Conservation (phyloP, 53 echinoderm and acorn worm genomes). For the Mesocentrotus franciscanus region DNA sequence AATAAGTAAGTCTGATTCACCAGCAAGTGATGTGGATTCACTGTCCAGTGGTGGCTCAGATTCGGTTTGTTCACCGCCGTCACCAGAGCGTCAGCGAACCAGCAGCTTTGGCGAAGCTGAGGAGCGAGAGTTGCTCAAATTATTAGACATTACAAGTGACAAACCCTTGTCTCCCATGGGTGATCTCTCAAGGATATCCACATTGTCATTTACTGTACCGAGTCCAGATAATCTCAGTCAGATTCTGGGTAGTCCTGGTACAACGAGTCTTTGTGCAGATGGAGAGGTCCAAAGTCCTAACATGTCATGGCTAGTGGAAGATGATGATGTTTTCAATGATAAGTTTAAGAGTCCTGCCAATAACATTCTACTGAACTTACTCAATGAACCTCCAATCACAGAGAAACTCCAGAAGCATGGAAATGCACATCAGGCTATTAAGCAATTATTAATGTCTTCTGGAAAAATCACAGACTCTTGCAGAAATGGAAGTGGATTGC, state of each 20-base stretch:
- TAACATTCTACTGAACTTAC: slow-evolving; percentile 58
- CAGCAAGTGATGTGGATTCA: slow-evolving; percentile 86
- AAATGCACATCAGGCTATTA: slow-evolving; percentile 37
- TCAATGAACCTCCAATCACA: slow-evolving; percentile 42
- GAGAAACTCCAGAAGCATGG: slow-evolving; percentile 54
- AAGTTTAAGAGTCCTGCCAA: slow-evolving; percentile 58
- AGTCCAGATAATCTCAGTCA: slow-evolving; percentile 83
- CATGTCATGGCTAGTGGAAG: slow-evolving; percentile 70
- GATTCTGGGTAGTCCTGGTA: slow-evolving; percentile 75
- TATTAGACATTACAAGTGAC: slow-evolving; percentile 79
- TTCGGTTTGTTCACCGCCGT: slow-evolving; percentile 79
- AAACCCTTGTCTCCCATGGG: slow-evolving; percentile 59
- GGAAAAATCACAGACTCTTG: slow-evolving; percentile 28
- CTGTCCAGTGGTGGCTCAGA: slow-evolving; percentile 68
- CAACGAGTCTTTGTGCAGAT: slow-evolving; percentile 45
- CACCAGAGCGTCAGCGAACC: slow-evolving; percentile 48
- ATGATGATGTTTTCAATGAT: slow-evolving; percentile 68
- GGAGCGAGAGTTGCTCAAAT: slow-evolving; percentile 77
- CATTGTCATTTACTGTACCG: slow-evolving; percentile 77
- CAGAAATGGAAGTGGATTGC: slow-evolving; percentile 71
- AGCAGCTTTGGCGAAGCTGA: slow-evolving; percentile 73
- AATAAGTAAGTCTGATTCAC: slow-evolving; percentile 72
- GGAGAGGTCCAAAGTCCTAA: slow-evolving; percentile 54
- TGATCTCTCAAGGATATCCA: slow-evolving; percentile 45
- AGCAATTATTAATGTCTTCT: slow-evolving; percentile 58